Percentiles rank a stretch among this genome's conserved stretches.
These are phyloP conservation scores for Sycophila texana DNA, from an alignment of 2,888 invertebrate genomes.

Conservation along the genomic window DNA sequence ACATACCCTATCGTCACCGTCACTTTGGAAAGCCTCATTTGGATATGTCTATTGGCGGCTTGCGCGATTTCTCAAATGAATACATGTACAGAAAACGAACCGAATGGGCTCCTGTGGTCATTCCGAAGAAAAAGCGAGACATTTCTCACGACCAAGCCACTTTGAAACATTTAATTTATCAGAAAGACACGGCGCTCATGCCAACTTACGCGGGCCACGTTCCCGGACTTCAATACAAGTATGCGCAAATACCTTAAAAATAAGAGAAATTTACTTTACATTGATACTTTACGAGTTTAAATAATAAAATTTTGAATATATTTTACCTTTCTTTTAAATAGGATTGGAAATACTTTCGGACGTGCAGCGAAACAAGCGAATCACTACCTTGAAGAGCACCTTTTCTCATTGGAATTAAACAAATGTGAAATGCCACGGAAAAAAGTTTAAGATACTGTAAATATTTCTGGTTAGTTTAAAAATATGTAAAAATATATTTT, in stretches of 20 bases:
- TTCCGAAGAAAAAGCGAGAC: constrained; percentile 76
- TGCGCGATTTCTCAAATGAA: constrained; percentile 86
- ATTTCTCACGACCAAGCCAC: constrained; percentile 75
- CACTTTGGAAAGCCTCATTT: constrained; percentile 82
- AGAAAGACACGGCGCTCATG: constrained; percentile 84
- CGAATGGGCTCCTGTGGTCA: constrained; percentile 85
- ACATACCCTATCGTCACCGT: constrained; percentile 82
- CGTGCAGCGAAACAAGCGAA: constrained; percentile 85
- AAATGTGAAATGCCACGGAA: constrained; percentile 24
- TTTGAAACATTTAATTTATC: constrained; percentile 81
- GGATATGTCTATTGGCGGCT: constrained; percentile 82
- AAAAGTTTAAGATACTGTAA: background rate
- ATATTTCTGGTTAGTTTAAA: constrained; percentile 2
- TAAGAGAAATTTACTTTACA: too few relatives aligned
- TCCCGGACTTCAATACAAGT: constrained; percentile 77
- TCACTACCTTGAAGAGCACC: constrained; percentile 83
- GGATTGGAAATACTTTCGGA: constrained; percentile 86
- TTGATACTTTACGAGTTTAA: background rate
- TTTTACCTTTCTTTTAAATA: constrained; percentile 66
- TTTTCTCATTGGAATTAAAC: constrained; percentile 62
- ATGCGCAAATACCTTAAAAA: background rate
- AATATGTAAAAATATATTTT: too few relatives aligned
- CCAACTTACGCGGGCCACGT: constrained; percentile 88
- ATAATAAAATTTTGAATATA: background rate
- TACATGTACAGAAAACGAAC: constrained; percentile 84